Evolutionary conservation across 2,888 invertebrate species (phyloP).

Genomic region (Zele albiditarsus): DNA sequence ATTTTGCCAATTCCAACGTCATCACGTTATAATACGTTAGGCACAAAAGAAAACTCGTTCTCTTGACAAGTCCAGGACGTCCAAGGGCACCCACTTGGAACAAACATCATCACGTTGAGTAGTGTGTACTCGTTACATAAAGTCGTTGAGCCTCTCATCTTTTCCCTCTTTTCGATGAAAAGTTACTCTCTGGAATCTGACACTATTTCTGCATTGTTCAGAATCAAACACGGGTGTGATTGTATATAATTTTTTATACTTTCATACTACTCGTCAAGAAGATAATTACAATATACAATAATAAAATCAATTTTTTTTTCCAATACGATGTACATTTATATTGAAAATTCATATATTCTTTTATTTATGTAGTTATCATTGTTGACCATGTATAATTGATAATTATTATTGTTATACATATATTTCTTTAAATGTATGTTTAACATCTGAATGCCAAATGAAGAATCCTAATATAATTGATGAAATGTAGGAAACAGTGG

Average conservation of each 20-base stretch:
- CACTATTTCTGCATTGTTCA: not conserved
- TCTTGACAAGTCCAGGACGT: conserved; percentile 55
- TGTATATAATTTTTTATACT: conserved; percentile 2
- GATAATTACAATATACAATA: no score
- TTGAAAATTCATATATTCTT: no score
- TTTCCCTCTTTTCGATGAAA: conserved; percentile 14
- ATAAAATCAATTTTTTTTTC: no score
- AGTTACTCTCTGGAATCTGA: not conserved
- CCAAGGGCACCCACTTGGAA: conserved; percentile 62
- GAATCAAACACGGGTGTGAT: conserved; percentile 19
- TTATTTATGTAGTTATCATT: no score
- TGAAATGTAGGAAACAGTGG: not conserved
- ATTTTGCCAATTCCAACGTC: conserved; percentile 11
- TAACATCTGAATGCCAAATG: no score
- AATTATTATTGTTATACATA: no score
- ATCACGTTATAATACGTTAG: conserved; percentile 7
- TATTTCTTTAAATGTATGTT: no score
- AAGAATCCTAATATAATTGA: no score
- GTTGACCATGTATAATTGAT: no score
- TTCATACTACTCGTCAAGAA: not conserved
- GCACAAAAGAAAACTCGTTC: conserved; percentile 58
- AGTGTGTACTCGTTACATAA: conserved; percentile 52
- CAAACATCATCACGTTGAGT: conserved; percentile 33
- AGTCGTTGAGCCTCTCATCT: not conserved
- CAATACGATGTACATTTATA: no score